Base-by-base conservation (phyloP, 1,140 invertebrate genomes). In the Rhynchophorus ferrugineus region DNA sequence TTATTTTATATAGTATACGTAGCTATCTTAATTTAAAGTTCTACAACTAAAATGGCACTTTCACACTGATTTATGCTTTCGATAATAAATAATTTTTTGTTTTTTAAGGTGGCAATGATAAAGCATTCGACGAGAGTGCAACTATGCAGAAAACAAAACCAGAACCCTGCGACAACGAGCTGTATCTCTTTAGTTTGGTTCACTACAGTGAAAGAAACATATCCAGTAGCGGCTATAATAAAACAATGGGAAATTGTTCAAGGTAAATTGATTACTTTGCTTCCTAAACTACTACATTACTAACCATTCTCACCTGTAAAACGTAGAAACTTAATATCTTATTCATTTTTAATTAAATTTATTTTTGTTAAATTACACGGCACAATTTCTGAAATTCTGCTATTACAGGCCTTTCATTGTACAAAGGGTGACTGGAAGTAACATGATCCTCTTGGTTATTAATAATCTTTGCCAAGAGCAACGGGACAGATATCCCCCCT, bases 371-470 rank as follows among this genome's bases (percentile, higher is more conserved):
- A 37, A 38, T 13, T 48, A 18, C 14, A 21, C 18, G 16, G 34
- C n/a, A 29, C 24, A 29, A 33, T 45, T 45, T 35, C 33, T 19
- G 21, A 37, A 11, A 47, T 58, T 29, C 17, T 42, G 20, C 52
- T 37, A 42, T 68, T 71, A 38, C 65, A 82, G 86, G 58, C 83
- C 84, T 13, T 95, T 89, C 72, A 83, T 89, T 48, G 85, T 89
- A 1, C 83, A 92, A 58, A 77, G 82, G 24, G 85, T 94, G 24
- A 81, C 83, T 24, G 78, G 79, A 36, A 93, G 86, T 36, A 94
- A 94, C 66, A 78, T 94, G 73, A 74, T 95, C 3, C 71, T 94
- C 46, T 70, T 94, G 1, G 86, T 91, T 1, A 81, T 91, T 2
- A 83, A 91, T 61, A 81, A 75, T 9, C 62, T 78, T 6, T 88